Percentiles rank a stretch among this genome's conserved stretches.
Conservation (phyloP, 2,888 invertebrate genomes). For the Melipona beecheii region DNA sequence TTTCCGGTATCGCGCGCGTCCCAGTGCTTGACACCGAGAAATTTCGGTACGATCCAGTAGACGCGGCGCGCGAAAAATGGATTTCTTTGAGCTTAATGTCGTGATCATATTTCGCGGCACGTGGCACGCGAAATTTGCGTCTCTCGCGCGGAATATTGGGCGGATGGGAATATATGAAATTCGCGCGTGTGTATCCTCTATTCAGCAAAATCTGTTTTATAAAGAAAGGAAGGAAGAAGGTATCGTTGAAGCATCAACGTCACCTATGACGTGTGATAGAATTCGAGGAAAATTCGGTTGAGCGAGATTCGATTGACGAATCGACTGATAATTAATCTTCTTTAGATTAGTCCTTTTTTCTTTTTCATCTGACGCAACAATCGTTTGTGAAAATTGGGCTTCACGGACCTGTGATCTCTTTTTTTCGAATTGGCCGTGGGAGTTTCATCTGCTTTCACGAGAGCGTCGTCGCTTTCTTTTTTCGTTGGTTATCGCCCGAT, state of each 20-base stretch:
- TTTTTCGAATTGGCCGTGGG: background rate
- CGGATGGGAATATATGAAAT: background rate
- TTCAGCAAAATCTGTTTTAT: background rate
- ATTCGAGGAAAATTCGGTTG: background rate
- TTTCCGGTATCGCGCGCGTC: slow-evolving; percentile 31
- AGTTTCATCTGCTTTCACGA: slow-evolving; percentile 8
- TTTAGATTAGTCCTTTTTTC: background rate
- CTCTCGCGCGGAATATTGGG: background rate
- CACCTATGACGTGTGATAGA: background rate
- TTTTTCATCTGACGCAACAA: background rate
- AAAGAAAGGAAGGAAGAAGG: background rate
- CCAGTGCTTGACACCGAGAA: slow-evolving; percentile 4
- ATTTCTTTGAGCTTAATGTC: background rate
- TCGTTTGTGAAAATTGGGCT: slow-evolving; percentile 15
- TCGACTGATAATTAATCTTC: slow-evolving; percentile 46
- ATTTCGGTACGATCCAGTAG: background rate
- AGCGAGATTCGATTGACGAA: background rate
- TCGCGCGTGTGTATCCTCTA: background rate
- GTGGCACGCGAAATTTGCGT: background rate
- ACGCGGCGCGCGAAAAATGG: background rate
- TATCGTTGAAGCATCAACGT: background rate
- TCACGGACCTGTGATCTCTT: slow-evolving; percentile 9
- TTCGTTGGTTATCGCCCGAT: slow-evolving; percentile 40
- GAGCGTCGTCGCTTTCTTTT: slow-evolving; percentile 31
- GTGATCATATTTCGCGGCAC: background rate